Conservation (phyloP, 2,888 invertebrate genomes). For the Bombyx huttoni region DNA sequence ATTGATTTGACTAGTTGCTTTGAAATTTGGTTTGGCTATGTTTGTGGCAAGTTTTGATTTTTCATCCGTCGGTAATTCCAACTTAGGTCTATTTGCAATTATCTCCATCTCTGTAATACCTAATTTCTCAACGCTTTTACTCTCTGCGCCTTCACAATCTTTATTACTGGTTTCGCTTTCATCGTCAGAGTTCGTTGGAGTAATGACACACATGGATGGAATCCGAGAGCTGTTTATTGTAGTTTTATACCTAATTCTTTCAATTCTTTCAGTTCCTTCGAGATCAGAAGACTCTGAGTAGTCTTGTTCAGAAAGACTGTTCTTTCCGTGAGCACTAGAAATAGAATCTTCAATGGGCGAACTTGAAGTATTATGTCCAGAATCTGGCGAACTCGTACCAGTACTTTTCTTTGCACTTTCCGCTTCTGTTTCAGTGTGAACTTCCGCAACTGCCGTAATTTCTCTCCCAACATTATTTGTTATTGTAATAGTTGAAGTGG, state of each 20-base stretch:
- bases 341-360: slow-evolving; percentile 83
- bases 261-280: slow-evolving; percentile 89
- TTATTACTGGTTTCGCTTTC: slow-evolving; percentile 74
- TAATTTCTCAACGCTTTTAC: slow-evolving; percentile 5
- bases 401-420: slow-evolving; percentile 68
- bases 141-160: slow-evolving; percentile 25
- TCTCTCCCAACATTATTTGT: slow-evolving; percentile 61
- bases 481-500: slow-evolving; percentile 47
- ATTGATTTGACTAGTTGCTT: slow-evolving; percentile 35
- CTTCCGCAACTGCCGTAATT: slow-evolving; percentile 72
- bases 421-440: slow-evolving; percentile 61
- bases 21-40: slow-evolving; percentile 28
- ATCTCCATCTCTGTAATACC: slow-evolving; percentile 27
- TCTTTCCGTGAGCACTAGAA: slow-evolving; percentile 78
- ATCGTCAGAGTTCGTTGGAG: slow-evolving; percentile 89
- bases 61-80: slow-evolving; percentile 48
- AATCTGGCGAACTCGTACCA: slow-evolving; percentile 84
- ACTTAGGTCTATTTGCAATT: slow-evolving; percentile 42
- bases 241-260: slow-evolving; percentile 88
- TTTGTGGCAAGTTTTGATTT: slow-evolving; percentile 26
- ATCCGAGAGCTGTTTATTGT: slow-evolving; percentile 89
- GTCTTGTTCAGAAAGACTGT: slow-evolving; percentile 83
- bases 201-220: slow-evolving; percentile 93
- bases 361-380: slow-evolving; percentile 85
- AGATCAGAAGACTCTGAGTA: slow-evolving; percentile 90